Percentiles rank a stretch among this genome's conserved stretches.
These are phyloP conservation scores for Bombyx mori DNA, from an alignment of 1,140 invertebrate genomes.

Conservation along the genomic window DNA sequence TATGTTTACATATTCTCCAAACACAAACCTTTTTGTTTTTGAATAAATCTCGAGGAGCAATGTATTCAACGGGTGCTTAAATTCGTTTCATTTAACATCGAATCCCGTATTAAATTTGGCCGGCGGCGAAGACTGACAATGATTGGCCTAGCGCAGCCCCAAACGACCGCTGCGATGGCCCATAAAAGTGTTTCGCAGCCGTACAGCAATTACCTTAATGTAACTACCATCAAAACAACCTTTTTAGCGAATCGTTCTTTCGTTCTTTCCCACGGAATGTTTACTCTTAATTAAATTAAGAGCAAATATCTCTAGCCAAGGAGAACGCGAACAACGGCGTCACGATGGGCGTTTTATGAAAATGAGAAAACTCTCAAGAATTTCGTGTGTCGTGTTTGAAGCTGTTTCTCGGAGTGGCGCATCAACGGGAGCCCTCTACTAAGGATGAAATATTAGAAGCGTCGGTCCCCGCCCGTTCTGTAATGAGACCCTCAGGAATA, in stretches of 20 bases:
- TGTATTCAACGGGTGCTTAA: slow-evolving; percentile 42
- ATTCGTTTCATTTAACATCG: slow-evolving; percentile 52
- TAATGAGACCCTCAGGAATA: slow-evolving; percentile 66
- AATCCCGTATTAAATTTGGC: slow-evolving; percentile 46
- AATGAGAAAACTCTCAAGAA: slow-evolving; percentile 25
- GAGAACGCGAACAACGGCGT: slow-evolving; percentile 13
- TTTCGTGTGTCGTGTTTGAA: slow-evolving; percentile 20
- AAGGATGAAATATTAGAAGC: slow-evolving; percentile 62
- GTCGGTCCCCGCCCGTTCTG: slow-evolving; percentile 38
- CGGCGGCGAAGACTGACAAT: slow-evolving; percentile 48
- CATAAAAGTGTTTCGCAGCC: slow-evolving; percentile 59
- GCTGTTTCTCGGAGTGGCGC: slow-evolving; percentile 25
- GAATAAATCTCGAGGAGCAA: slow-evolving; percentile 50
- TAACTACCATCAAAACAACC: slow-evolving; percentile 59
- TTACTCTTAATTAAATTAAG: slow-evolving; percentile 55
- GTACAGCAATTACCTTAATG: slow-evolving; percentile 65
- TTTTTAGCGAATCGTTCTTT: slow-evolving; percentile 51
- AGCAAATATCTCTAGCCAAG: slow-evolving; percentile 24
- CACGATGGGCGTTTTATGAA: slow-evolving; percentile 24
- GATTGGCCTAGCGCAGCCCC: slow-evolving; percentile 43
- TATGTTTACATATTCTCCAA: slow-evolving; percentile 34
- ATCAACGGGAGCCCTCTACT: slow-evolving; percentile 29
- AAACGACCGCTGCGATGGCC: slow-evolving; percentile 47
- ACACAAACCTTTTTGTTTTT: slow-evolving; percentile 28
- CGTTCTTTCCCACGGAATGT: slow-evolving; percentile 42